These are phyloP conservation scores for Leptestheria dahalacensis DNA, from an alignment of 1,140 invertebrate genomes.

Conservation along the genomic window DNA sequence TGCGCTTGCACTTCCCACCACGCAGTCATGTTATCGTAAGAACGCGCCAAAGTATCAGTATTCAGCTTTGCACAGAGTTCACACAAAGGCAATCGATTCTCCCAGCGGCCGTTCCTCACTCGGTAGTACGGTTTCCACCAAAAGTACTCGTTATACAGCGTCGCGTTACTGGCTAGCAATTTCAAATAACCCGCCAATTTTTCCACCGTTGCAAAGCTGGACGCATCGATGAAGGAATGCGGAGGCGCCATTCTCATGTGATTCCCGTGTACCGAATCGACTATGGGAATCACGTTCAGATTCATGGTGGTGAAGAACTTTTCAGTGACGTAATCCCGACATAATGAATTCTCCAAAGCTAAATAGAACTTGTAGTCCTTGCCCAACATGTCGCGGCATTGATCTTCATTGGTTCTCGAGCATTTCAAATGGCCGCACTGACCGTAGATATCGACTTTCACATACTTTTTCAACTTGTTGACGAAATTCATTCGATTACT, in stretches of 20 bases:
- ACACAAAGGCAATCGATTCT: constrained; percentile 85
- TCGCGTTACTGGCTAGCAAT: constrained; percentile 21
- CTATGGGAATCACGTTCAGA: constrained; percentile 26
- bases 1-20: constrained; percentile 10
- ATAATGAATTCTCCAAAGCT: constrained; percentile 29
- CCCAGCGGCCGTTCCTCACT: constrained; percentile 32
- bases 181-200: constrained; percentile 23
- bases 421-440: constrained; percentile 26
- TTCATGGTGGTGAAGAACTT: constrained; percentile 25
- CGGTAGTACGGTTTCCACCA: constrained; percentile 24
- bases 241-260: constrained; percentile 24
- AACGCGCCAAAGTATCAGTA: background rate
- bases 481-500: constrained; percentile 29
- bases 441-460: constrained; percentile 36
- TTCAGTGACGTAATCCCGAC: constrained; percentile 30
- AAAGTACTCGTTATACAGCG: constrained; percentile 26
- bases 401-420: constrained; percentile 16
- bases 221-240: constrained; percentile 26
- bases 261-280: constrained; percentile 24
- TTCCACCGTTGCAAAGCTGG: constrained; percentile 21
- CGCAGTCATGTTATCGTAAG: constrained; percentile 2
- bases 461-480: constrained; percentile 27
- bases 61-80: constrained; percentile 69
- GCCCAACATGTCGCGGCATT: constrained; percentile 21
- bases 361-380: constrained; percentile 27